These are phyloP conservation scores for Mactra quadrangularis DNA, from an alignment of 1,140 invertebrate genomes.

Conservation along the genomic window DNA sequence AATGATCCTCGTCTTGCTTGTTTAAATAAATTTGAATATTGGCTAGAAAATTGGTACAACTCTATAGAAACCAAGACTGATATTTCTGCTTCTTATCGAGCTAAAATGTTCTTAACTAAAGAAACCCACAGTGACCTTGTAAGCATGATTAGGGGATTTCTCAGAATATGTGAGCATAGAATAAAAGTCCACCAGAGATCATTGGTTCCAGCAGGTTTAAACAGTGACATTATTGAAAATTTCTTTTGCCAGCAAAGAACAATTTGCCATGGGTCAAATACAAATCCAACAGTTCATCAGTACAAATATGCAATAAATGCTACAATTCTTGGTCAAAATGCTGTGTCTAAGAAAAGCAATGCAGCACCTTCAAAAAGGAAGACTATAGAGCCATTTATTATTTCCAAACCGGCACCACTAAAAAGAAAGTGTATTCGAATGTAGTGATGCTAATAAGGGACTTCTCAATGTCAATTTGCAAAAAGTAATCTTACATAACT, in stretches of 20 bases:
- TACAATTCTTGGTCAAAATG: slow-evolving; percentile 58
- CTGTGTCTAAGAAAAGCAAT: slow-evolving; percentile 26
- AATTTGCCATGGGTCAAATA: slow-evolving; percentile 61
- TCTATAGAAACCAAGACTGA: neutral
- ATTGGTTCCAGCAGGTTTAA: slow-evolving; percentile 55
- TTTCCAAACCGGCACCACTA: too few relatives aligned
- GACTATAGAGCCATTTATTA: too few relatives aligned
- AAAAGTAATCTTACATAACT: too few relatives aligned
- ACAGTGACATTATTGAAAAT: slow-evolving; percentile 43
- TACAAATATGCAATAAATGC: slow-evolving; percentile 61
- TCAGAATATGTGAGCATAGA: slow-evolving; percentile 51
- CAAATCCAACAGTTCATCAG: slow-evolving; percentile 56
- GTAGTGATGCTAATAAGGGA: too few relatives aligned
- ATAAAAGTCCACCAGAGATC: slow-evolving; percentile 45
- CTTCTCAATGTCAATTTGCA: too few relatives aligned
- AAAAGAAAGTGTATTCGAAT: too few relatives aligned
- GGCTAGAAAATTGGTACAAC: slow-evolving; percentile 51
- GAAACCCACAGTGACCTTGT: slow-evolving; percentile 53
- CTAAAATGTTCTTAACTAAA: slow-evolving; percentile 49
- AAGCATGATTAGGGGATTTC: slow-evolving; percentile 50
- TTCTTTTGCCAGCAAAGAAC: slow-evolving; percentile 58
- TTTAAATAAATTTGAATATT: slow-evolving; percentile 40
- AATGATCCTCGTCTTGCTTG: slow-evolving; percentile 46
- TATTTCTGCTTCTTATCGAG: slow-evolving; percentile 21
- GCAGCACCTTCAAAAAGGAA: too few relatives aligned